Conservation (phyloP, 2,113 vertebrate genomes). For the Pongo abelii region DNA sequence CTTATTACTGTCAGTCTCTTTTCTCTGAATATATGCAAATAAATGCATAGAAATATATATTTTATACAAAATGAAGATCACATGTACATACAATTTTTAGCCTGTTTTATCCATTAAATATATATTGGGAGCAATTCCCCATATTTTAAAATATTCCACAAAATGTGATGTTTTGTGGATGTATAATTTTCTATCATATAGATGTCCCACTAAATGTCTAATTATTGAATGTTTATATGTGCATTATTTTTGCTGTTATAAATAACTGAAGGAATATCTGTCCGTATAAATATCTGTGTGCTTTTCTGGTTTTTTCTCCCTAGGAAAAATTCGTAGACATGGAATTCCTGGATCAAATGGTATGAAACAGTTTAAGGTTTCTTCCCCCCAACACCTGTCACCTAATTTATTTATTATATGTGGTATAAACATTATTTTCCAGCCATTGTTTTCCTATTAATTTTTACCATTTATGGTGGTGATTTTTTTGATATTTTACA, state of each 20-base stretch:
- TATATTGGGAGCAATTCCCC: not conserved
- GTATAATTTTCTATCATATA: not conserved
- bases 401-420: slow-evolving; percentile 37
- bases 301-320: slow-evolving; percentile 37
- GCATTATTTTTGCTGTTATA: slow-evolving; percentile 40
- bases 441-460: not conserved
- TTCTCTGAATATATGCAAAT: not conserved
- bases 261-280: slow-evolving; percentile 43
- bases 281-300: slow-evolving; percentile 60
- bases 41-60: not conserved
- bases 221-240: slow-evolving; percentile 6
- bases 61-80: slow-evolving; percentile 15
- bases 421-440: slow-evolving; percentile 26
- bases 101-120: not conserved
- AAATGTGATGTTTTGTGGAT: not conserved
- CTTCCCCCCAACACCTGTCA: not conserved
- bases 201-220: not conserved
- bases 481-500: not conserved
- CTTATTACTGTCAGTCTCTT: not conserved
- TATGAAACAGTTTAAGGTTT: slow-evolving; percentile 69
- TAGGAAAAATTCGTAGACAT: slow-evolving; percentile 55
- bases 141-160: slow-evolving; percentile 11
- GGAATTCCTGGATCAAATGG: slow-evolving; percentile 72
- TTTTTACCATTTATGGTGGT: slow-evolving; percentile 1
- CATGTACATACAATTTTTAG: not conserved